Base-by-base conservation (phyloP, 2,797 vertebrate genomes). In the Meda fulgida region DNA sequence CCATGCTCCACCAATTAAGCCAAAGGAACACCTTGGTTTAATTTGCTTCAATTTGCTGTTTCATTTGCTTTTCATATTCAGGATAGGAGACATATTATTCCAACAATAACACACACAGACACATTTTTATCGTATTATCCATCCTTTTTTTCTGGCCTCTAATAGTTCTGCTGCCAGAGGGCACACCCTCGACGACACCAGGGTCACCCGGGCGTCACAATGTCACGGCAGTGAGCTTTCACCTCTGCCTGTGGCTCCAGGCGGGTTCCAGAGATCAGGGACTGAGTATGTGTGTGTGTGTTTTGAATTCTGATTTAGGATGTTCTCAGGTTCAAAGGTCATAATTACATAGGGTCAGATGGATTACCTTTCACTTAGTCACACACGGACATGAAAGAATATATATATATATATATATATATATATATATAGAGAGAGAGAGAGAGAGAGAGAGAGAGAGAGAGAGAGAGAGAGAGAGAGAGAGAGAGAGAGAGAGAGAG, bases 271-370 rank as follows among this genome's bases (percentile, higher is more conserved):
- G 81, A 86, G 66, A 85, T 53, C 77, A 85, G 69, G 73, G 43
- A 66, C 55, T 81, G 40, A 48, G 77, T 46, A n/a, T n/a, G 63
- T 55, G 46, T 48, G 43, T 48, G 66, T 88, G 72, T 94, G 92
- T 94, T 94, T 93, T 91, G 91, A 92, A 90, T 91, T 91, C 91
- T 90, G 93, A 94, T 94, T 93, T 93, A 91, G 92, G 92, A 94
- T 92, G 93, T 91, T 90, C 92, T 90, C 46, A 18, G 87, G 92
- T 91, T 93, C 91, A 93, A 60, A 92, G 91, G 89, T 91, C 91
- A 90, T 92, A 93, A 93, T 95, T 94, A 93, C 91, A 91, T 83
- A 87, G 90, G 91, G 92, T 89, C 88, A 26, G 89, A 93, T 83
- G 89, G 90, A 93, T 93, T 92, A 90, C 85, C 80, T 91, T 93